phyloP scores from a whole-genome alignment of 2,888 invertebrate species.

The Meteorus colon region DNA sequence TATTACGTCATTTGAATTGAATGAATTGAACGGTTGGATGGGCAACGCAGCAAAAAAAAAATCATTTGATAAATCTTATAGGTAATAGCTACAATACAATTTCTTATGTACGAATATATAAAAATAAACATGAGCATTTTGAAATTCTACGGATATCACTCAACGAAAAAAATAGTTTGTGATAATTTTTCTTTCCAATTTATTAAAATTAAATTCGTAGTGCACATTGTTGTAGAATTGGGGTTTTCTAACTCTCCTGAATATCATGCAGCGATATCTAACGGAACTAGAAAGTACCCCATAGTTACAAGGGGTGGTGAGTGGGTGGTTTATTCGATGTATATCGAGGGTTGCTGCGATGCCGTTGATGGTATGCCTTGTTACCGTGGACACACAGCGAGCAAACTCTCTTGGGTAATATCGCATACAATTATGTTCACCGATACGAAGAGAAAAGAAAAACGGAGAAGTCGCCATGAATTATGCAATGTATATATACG shows the following conservation, averaged over 20 bases:
- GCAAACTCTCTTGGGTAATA: conserved; percentile 70
- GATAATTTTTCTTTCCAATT: too few species aligned
- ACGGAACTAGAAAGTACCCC: conserved; percentile 47
- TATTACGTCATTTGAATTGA: neutral
- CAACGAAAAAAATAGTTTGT: too few species aligned
- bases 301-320: conserved; percentile 37
- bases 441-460: conserved; percentile 56
- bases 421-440: conserved; percentile 72
- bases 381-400: conserved; percentile 65
- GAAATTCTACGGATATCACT: too few species aligned
- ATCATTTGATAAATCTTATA: too few species aligned
- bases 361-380: conserved; percentile 69
- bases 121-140: too few species aligned
- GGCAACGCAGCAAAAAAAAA: too few species aligned
- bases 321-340: conserved; percentile 3
- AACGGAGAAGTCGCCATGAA: conserved; percentile 61
- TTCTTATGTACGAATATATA: too few species aligned
- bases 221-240: too few species aligned
- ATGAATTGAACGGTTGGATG: too few species aligned
- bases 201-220: too few species aligned
- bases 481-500: conserved; percentile 62
- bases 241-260: too few species aligned
- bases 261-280: neutral
- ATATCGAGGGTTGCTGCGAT: conserved; percentile 3
- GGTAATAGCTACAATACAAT: too few species aligned